These are phyloP conservation scores for Hydropsyche betteni DNA, from an alignment of 2,888 invertebrate genomes.

Conservation along the genomic window DNA sequence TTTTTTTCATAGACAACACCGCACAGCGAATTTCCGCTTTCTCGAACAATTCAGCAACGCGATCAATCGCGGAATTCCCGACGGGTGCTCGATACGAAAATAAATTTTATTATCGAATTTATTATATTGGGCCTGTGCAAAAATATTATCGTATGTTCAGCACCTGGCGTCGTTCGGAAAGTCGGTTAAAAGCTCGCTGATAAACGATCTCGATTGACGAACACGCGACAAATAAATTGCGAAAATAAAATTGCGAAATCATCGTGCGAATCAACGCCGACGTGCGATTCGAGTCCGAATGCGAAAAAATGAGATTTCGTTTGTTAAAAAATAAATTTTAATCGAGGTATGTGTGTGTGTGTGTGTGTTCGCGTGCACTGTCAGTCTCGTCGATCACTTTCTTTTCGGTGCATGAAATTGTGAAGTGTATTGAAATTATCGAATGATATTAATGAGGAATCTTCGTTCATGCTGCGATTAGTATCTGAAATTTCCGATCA, in stretches of 20 bases:
- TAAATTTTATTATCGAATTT: not conserved
- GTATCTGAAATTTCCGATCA: too few species aligned
- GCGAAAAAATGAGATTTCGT: not conserved
- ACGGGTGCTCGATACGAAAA: too few species aligned
- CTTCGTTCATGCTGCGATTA: too few species aligned
- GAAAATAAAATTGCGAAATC: not conserved
- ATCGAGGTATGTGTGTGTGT: too few species aligned
- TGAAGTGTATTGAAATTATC: too few species aligned
- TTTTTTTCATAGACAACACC: not conserved
- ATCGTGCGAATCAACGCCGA: not conserved
- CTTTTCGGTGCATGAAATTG: too few species aligned
- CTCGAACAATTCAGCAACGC: slow-evolving; percentile 25
- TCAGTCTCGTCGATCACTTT: not conserved
- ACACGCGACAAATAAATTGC: slow-evolving; percentile 24
- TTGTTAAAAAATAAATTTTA: not conserved
- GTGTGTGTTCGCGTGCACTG: not conserved
- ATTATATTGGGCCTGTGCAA: slow-evolving; percentile 13
- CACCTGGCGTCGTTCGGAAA: not conserved
- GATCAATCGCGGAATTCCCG: slow-evolving; percentile 24
- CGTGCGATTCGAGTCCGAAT: not conserved
- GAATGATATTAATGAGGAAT: too few species aligned
- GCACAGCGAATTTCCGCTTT: slow-evolving; percentile 34
- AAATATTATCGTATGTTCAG: not conserved
- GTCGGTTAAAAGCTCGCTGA: slow-evolving; percentile 17
- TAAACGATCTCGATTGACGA: not conserved